Conservation (phyloP, 2,888 invertebrate species). For the Ligdia adustata region DNA sequence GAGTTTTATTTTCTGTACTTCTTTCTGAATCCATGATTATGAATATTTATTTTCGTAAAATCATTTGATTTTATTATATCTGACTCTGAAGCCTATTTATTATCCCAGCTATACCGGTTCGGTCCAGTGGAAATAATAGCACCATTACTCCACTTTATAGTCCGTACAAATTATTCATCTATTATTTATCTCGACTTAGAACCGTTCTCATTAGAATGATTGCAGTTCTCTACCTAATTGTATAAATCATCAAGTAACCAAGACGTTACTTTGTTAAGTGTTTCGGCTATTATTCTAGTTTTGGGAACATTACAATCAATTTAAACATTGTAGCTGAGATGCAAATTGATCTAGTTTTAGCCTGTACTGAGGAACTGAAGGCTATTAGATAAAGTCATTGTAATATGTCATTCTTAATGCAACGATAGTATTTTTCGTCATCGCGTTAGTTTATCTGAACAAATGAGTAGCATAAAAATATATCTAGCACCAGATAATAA, state of each 20-base stretch:
- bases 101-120: constrained; percentile 7
- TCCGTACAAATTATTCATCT: constrained; percentile 23
- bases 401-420: no score
- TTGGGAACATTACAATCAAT: constrained; percentile 4
- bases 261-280: constrained; percentile 16
- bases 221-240: constrained; percentile 30
- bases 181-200: constrained; percentile 30
- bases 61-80: no score
- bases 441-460: no score
- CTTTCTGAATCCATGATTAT: no score
- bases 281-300: constrained; percentile 14
- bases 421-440: no score
- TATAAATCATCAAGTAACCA: constrained; percentile 28
- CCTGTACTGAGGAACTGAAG: background rate
- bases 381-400: background rate
- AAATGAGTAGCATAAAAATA: no score
- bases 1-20: no score
- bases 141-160: constrained; percentile 22
- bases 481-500: no score
- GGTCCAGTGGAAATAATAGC: constrained; percentile 21
- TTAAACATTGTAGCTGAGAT: constrained; percentile 1
- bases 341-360: background rate
- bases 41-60: no score
- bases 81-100: constrained; percentile 5
- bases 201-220: constrained; percentile 31